phyloP scores from a whole-genome alignment of 2,888 invertebrate genomes.

The Chrysolina haemoptera region DNA sequence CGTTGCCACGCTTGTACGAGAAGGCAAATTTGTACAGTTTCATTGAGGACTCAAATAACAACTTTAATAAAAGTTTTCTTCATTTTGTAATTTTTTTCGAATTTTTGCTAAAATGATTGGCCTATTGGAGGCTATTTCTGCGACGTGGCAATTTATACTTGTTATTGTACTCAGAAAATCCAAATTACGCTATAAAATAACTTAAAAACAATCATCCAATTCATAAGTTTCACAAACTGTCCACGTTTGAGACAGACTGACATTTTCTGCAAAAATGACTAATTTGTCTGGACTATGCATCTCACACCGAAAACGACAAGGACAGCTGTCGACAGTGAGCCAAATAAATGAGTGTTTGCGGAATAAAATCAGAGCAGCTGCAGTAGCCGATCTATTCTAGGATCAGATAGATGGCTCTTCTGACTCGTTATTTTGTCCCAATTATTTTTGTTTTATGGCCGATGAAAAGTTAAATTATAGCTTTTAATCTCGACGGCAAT shows the following conservation, averaged over 20 bases:
- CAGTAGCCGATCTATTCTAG: slow-evolving; percentile 64
- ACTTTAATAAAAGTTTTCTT: too few relatives aligned
- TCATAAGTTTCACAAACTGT: not conserved
- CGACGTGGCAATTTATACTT: too few relatives aligned
- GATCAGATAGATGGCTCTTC: slow-evolving; percentile 64
- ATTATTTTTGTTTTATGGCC: slow-evolving; percentile 67
- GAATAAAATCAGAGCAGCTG: slow-evolving; percentile 63
- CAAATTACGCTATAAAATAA: too few relatives aligned
- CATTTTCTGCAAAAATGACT: not conserved
- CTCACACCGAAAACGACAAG: slow-evolving; percentile 45
- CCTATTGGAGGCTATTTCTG: too few relatives aligned
- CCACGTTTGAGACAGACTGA: not conserved
- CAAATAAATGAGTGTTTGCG: slow-evolving; percentile 50
- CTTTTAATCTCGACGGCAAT: slow-evolving; percentile 54
- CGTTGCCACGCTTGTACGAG: too few relatives aligned
- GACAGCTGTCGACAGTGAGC: slow-evolving; percentile 52
- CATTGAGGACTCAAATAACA: too few relatives aligned
- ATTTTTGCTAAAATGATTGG: too few relatives aligned
- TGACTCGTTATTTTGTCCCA: slow-evolving; percentile 65
- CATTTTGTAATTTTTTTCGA: too few relatives aligned
- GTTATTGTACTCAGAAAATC: too few relatives aligned
- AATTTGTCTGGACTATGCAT: slow-evolving; percentile 19
- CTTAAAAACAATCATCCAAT: too few relatives aligned
- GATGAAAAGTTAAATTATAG: slow-evolving; percentile 64
- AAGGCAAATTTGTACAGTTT: too few relatives aligned